Percentiles rank a stretch among this genome's conserved stretches.
These are phyloP conservation scores for Litocranius walleri DNA, from an alignment of 2,113 vertebrate species.

Conservation along the genomic window DNA sequence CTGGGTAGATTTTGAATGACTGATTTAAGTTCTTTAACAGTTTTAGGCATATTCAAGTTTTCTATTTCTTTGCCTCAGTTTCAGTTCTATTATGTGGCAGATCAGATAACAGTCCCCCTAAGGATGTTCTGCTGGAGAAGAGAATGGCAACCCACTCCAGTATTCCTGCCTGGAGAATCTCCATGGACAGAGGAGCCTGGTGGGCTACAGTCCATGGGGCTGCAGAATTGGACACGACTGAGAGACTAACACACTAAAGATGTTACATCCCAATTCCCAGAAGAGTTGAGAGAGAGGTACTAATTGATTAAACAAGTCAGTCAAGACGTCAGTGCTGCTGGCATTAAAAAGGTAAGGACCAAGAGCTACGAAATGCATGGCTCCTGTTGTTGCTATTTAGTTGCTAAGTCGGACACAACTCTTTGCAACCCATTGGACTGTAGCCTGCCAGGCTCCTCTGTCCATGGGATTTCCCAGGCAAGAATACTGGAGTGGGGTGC, in stretches of 20 bases:
- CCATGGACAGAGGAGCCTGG: background rate
- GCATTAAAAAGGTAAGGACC: background rate
- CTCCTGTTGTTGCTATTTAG: background rate
- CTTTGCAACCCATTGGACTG: background rate
- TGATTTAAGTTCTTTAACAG: background rate
- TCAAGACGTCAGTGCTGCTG: background rate
- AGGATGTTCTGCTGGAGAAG: background rate
- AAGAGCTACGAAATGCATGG: background rate
- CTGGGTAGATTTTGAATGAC: background rate
- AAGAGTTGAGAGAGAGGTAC: background rate
- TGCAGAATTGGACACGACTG: background rate
- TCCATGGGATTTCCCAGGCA: background rate
- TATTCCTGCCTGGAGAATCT: background rate
- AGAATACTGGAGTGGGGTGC: background rate
- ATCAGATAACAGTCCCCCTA: background rate
- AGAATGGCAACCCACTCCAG: background rate
- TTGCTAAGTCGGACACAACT: background rate
- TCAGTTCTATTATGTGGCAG: background rate
- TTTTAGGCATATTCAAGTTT: background rate
- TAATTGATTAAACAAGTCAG: background rate
- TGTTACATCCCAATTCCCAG: background rate
- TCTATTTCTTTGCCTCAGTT: background rate
- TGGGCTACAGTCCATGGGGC: background rate
- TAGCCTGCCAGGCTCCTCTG: background rate
- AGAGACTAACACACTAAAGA: background rate